These are phyloP conservation scores for Stenurella melanura DNA, from an alignment of 2,888 invertebrate species.

Conservation along the genomic window DNA sequence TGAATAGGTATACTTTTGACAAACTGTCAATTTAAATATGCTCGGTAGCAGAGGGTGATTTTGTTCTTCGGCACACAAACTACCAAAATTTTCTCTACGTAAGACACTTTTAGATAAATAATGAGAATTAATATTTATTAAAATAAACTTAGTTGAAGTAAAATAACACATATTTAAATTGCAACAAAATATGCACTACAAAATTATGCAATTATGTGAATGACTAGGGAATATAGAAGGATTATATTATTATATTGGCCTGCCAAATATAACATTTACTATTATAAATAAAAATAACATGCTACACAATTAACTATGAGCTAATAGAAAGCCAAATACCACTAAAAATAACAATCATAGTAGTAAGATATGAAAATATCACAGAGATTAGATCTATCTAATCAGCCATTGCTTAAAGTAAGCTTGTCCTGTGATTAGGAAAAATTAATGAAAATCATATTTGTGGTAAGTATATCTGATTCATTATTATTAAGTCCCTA, in stretches of 20 bases:
- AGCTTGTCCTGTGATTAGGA: neutral
- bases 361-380: constrained; percentile 38
- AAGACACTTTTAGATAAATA: too few species aligned
- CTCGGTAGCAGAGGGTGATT: too few species aligned
- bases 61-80: too few species aligned
- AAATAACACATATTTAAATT: too few species aligned
- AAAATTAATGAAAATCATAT: constrained; percentile 15
- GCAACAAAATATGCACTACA: too few species aligned
- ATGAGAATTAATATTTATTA: too few species aligned
- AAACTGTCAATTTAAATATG: too few species aligned
- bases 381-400: constrained; percentile 37
- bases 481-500: neutral
- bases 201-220: too few species aligned
- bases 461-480: too few species aligned
- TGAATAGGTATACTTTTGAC: too few species aligned
- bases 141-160: too few species aligned
- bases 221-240: neutral
- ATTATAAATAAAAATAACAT: constrained; percentile 28
- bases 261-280: constrained; percentile 11
- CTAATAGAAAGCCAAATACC: constrained; percentile 32
- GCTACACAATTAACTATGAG: constrained; percentile 28
- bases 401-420: neutral
- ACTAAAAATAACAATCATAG: constrained; percentile 21
- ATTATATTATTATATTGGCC: constrained; percentile 12
- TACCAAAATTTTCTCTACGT: too few species aligned